Evolutionary conservation across 2,888 invertebrate species (phyloP).

Genomic region (Dimorphilus gyrociliatus): DNA sequence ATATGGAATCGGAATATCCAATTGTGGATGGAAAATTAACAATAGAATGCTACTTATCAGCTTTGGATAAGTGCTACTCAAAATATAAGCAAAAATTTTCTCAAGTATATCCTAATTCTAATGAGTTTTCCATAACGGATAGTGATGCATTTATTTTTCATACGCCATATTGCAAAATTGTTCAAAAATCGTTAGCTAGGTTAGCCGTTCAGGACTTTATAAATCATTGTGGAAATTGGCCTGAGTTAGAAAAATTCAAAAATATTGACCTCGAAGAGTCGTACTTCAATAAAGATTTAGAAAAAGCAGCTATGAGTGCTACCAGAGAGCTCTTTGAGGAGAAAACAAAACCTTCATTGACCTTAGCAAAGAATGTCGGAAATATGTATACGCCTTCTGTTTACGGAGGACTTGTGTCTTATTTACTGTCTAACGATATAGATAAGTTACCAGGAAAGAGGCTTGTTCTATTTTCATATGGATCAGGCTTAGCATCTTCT

Average conservation of each 20-base stretch:
- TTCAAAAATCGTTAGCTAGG: constrained; percentile 89
- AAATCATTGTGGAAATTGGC: too few species aligned
- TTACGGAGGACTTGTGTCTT: constrained; percentile 80
- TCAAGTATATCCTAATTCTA: too few species aligned
- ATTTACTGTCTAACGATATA: too few species aligned
- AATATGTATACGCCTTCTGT: constrained; percentile 98
- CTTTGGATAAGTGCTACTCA: constrained; percentile 81
- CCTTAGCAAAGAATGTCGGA: constrained; percentile 75
- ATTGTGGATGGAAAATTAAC: constrained; percentile 85
- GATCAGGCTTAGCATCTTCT: constrained; percentile 83
- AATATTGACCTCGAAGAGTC: constrained; percentile 57
- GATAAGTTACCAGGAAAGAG: constrained; percentile 58
- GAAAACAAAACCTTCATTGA: constrained; percentile 71
- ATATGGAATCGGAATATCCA: constrained; percentile 82
- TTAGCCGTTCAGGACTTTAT: constrained; percentile 72
- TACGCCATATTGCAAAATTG: constrained; percentile 87
- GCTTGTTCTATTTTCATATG: constrained; percentile 84
- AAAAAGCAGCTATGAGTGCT: constrained; percentile 63
- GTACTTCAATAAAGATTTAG: constrained; percentile 76
- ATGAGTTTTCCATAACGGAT: constrained; percentile 27
- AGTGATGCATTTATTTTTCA: constrained; percentile 45
- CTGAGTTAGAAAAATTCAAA: too few species aligned
- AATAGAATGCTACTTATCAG: constrained; percentile 79
- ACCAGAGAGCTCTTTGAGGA: constrained; percentile 54
- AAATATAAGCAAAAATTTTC: constrained; percentile 48